phyloP scores from a whole-genome alignment of 2,888 invertebrate species.

The Ferdinandea cuprea region DNA sequence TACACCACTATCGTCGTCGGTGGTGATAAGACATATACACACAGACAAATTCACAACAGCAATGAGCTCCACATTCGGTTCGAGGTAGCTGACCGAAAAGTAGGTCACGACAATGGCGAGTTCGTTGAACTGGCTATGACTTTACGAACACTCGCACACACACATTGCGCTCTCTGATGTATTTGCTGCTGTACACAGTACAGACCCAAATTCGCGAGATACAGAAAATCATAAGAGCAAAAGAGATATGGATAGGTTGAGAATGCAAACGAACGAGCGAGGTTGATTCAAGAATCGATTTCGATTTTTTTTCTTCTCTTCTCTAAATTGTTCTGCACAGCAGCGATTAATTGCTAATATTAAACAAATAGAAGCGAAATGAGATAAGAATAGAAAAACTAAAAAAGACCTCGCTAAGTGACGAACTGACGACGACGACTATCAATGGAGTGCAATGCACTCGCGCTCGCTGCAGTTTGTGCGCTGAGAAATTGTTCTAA shows the following conservation, averaged over 20 bases:
- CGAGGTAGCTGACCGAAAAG: conserved; percentile 83
- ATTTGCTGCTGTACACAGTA: not conserved
- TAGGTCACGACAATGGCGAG: conserved; percentile 83
- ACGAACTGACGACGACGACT: too few species aligned
- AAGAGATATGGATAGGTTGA: conserved; percentile 40
- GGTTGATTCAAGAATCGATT: conserved; percentile 70
- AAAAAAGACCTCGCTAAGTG: conserved; percentile 20
- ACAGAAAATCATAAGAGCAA: conserved; percentile 30
- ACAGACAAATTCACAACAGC: conserved; percentile 59
- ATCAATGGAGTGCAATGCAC: conserved; percentile 69
- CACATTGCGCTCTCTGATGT: conserved; percentile 1
- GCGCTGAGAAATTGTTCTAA: conserved; percentile 34
- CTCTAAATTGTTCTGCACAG: conserved; percentile 55
- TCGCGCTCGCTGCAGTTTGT: conserved; percentile 16
- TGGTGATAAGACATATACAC: conserved; percentile 61
- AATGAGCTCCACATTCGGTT: conserved; percentile 82
- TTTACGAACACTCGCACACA: conserved; percentile 73
- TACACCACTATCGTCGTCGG: conserved; percentile 30
- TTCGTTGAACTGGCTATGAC: conserved; percentile 83
- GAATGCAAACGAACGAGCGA: conserved; percentile 40
- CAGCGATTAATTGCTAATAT: conserved; percentile 66
- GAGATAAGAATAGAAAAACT: conserved; percentile 48
- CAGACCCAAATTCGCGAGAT: conserved; percentile 76
- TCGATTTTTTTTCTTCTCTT: conserved; percentile 59
- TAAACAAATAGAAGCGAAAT: conserved; percentile 55